Base-by-base conservation (phyloP, 2,888 invertebrate species). In the Polydrusus pterygomalis region DNA sequence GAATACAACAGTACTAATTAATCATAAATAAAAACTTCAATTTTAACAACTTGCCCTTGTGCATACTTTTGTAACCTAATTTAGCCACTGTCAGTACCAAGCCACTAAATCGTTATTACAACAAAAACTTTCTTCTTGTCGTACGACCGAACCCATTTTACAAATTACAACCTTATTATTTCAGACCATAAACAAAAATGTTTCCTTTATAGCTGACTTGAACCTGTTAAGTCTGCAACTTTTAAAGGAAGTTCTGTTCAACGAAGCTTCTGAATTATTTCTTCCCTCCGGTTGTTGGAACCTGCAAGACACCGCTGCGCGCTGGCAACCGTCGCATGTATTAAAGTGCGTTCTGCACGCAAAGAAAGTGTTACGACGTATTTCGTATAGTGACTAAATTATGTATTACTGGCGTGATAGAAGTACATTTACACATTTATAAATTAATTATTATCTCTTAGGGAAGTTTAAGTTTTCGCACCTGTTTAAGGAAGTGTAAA, bases 261-360 rank as follows among this genome's bases (percentile, higher is more conserved):
- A 18, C 17, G 70, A 67, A 64, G 75, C 75, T 75, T 75, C 75
- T 75, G 75, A 75, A 75, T 75, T 75, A 75, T 75, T 68, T 68
- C 75, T 75, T 75, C 75, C 75, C 75, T 40, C 68, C 43, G 43
- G 62, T 68, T 68, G 75, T 71, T 71, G 43, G 68, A 56, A 62
- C 68, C 63, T 65, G 65, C 70, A 51, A 71, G 75, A 71, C 75
- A 71, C 75, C 67, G 75, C 58, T 75, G 75, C 67, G 71, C 67
- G 75, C 58, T 75, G 75, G 75, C 71, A 68, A 75, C 54, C 63
- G 60, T 54, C 60, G 68, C 47, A 6, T 20, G 30, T 30, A 18
- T 65, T 67, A 58, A 75, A 65, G 75, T 75, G 75, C 68, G 71
- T 75, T 75, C 62, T 17, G 63, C 75, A 75, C 75, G 75, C 75